These are phyloP conservation scores for Machimus rusticus DNA, from an alignment of 2,888 invertebrate species.

Conservation along the genomic window DNA sequence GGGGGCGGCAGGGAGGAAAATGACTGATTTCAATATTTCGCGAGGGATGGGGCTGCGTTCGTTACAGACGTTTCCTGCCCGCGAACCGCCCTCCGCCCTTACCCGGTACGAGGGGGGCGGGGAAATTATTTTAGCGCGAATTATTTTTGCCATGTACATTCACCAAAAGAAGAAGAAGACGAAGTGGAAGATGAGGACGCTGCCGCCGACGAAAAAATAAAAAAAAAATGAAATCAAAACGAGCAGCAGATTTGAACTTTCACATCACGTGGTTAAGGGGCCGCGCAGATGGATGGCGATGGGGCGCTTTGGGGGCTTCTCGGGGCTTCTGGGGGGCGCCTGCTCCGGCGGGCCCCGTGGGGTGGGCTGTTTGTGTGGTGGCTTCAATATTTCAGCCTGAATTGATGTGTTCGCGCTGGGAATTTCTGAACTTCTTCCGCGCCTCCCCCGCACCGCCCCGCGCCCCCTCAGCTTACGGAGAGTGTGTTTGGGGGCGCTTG, in stretches of 20 bases:
- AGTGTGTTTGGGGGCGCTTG: constrained; percentile 19
- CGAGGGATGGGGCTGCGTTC: constrained; percentile 22
- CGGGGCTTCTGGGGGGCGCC: background rate
- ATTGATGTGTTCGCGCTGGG: constrained; percentile 42
- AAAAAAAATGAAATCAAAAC: constrained; percentile 31
- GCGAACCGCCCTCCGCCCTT: background rate
- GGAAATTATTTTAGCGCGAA: constrained; percentile 44
- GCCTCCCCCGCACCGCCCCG: background rate
- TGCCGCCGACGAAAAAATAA: background rate
- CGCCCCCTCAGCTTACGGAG: background rate
- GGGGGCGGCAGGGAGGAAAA: background rate
- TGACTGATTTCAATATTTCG: constrained; percentile 38
- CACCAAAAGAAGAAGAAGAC: constrained; percentile 14
- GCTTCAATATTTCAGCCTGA: constrained; percentile 41
- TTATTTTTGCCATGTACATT: constrained; percentile 41
- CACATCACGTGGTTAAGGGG: constrained; percentile 40
- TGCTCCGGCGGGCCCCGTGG: background rate
- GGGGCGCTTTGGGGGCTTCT: background rate
- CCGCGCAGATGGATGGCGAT: constrained; percentile 21
- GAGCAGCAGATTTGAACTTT: constrained; percentile 40
- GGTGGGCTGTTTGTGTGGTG: constrained; percentile 30
- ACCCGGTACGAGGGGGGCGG: background rate
- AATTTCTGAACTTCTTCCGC: constrained; percentile 19
- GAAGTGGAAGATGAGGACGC: background rate
- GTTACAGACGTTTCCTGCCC: constrained; percentile 18